A percentile compares a stretch with the other conserved stretches of the same genome.
phyloP scores from a whole-genome alignment of 1,140 invertebrate species.

The Tetramorium alpestre region DNA sequence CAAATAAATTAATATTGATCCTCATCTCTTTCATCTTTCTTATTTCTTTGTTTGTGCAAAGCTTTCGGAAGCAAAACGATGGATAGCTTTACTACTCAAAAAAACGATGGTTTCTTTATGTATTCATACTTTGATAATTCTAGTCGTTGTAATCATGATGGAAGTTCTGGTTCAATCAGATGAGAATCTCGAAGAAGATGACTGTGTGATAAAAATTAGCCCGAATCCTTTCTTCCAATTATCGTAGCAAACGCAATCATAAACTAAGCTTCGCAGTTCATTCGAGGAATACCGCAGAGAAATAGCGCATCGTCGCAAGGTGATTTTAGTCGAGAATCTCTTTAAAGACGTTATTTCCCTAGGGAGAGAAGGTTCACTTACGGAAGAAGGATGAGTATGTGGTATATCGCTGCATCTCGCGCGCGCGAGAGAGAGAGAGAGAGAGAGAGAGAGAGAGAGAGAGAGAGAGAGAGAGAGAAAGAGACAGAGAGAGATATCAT shows the following conservation, averaged over 20 bases:
- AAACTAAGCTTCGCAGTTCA: not conserved
- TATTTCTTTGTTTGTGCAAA: not conserved
- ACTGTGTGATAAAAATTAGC: not conserved
- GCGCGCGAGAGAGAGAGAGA: not conserved
- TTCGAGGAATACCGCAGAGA: not conserved
- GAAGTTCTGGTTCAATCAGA: not conserved
- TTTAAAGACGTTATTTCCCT: not conserved
- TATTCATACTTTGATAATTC: not conserved
- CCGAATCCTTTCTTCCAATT: not conserved
- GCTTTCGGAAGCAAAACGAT: not conserved
- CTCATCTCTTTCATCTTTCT: not conserved
- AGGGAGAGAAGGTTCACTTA: not conserved
- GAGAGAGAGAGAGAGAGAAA: not conserved
- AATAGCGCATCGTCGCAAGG: not conserved
- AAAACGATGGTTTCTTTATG: not conserved
- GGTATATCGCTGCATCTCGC: not conserved
- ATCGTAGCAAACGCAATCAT: not conserved
- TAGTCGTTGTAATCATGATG: not conserved
- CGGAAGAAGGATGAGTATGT: not conserved
- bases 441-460: not conserved
- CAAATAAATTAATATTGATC: constrained; percentile 7
- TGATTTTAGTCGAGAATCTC: not conserved
- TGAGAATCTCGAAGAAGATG: not conserved
- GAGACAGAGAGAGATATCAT: not conserved
- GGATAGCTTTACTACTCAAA: not conserved